Evolutionary conservation across 2,888 invertebrate species (phyloP).

Genomic region (Synanthedon andrenaeformis): DNA sequence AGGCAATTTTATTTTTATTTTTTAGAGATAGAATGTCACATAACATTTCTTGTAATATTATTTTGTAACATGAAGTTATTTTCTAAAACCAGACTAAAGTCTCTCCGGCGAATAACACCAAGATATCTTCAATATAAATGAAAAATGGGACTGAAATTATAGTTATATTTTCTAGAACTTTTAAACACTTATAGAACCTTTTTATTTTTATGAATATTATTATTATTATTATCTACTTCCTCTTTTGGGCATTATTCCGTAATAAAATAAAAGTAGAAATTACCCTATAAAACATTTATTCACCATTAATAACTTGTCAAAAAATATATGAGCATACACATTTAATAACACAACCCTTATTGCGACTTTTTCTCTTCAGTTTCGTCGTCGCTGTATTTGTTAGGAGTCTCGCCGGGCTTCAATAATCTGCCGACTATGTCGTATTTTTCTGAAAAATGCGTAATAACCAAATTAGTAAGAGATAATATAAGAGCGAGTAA

Average conservation of each 20-base stretch:
- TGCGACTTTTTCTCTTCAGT: slow-evolving; percentile 49
- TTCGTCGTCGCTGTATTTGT: slow-evolving; percentile 49
- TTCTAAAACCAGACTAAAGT: too few species aligned
- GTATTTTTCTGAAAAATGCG: slow-evolving; percentile 51
- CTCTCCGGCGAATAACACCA: too few species aligned
- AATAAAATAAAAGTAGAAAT: background rate
- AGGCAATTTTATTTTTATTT: too few species aligned
- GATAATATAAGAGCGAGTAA: background rate
- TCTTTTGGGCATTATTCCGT: background rate
- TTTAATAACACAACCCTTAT: slow-evolving; percentile 13
- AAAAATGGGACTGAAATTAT: too few species aligned
- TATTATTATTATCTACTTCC: too few species aligned
- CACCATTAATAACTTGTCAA: slow-evolving; percentile 1
- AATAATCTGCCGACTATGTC: slow-evolving; percentile 55
- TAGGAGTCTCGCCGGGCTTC: slow-evolving; percentile 54
- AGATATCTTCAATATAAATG: too few species aligned
- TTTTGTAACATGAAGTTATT: too few species aligned
- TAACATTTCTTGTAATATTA: too few species aligned
- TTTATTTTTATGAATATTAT: too few species aligned
- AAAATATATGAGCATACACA: background rate
- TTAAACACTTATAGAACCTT: too few species aligned
- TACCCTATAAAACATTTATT: background rate
- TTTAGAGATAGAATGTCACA: too few species aligned
- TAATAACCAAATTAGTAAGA: background rate
- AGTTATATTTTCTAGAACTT: too few species aligned